A percentile compares a stretch with the other conserved stretches of the same genome.
These are phyloP conservation scores for Melanerpes aurifrons DNA, from an alignment of 2,113 vertebrate genomes.

Conservation along the genomic window DNA sequence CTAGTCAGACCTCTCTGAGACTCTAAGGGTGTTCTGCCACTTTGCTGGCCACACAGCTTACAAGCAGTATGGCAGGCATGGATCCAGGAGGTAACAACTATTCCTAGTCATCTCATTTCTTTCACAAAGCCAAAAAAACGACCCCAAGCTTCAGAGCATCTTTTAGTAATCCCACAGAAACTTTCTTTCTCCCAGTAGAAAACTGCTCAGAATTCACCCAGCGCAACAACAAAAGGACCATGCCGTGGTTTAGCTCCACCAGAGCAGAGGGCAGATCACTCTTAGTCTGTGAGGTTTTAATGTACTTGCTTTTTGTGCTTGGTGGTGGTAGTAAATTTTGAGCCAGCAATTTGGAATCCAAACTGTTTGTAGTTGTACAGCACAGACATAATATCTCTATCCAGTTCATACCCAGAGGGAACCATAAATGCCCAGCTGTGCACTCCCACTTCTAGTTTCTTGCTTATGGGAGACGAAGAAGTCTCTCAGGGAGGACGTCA, in stretches of 20 bases:
- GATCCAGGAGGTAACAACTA: neutral
- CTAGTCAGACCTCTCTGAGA: neutral
- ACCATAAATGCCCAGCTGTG: neutral
- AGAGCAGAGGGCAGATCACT: neutral
- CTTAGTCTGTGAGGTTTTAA: neutral
- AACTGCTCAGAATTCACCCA: neutral
- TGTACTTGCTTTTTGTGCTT: neutral
- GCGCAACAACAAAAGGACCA: neutral
- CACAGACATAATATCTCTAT: neutral
- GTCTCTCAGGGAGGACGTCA: neutral
- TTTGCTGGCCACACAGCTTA: neutral
- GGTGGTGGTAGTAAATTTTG: neutral
- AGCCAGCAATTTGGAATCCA: neutral
- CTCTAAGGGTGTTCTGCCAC: neutral
- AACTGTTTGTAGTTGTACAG: neutral
- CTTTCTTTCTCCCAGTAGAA: neutral
- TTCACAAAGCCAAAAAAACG: neutral
- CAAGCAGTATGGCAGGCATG: neutral
- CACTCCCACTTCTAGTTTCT: neutral
- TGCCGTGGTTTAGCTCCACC: neutral
- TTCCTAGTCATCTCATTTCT: neutral
- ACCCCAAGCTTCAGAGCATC: neutral
- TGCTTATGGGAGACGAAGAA: neutral
- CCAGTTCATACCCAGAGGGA: slow-evolving; percentile 27
- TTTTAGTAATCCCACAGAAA: neutral